phyloP scores from a whole-genome alignment of 1,140 invertebrate genomes.

The Lordiphosa mommai region DNA sequence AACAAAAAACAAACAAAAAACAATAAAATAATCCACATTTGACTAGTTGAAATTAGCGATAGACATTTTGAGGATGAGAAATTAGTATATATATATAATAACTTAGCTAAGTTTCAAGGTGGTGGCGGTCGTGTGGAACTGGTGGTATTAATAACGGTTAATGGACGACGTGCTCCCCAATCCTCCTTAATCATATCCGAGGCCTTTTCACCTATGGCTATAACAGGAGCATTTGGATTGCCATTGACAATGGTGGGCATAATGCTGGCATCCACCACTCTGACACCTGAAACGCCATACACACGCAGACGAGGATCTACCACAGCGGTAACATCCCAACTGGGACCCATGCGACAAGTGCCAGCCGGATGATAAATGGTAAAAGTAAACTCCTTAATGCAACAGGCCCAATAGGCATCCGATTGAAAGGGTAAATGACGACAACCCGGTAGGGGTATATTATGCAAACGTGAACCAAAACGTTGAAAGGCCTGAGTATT shows the following conservation, averaged over 20 bases:
- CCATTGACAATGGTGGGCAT: constrained; percentile 91
- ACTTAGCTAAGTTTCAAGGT: background rate
- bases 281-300: constrained; percentile 86
- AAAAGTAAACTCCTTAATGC: constrained; percentile 87
- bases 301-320: constrained; percentile 89
- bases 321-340: constrained; percentile 87
- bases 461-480: constrained; percentile 88
- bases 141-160: background rate
- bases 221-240: constrained; percentile 87
- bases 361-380: constrained; percentile 92
- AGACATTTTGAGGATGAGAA: constrained; percentile 6
- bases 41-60: constrained; percentile 59
- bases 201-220: constrained; percentile 88
- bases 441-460: constrained; percentile 90
- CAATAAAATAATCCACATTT: constrained; percentile 52
- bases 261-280: constrained; percentile 89
- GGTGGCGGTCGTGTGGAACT: background rate
- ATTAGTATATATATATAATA: background rate
- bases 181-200: constrained; percentile 89
- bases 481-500: constrained; percentile 89
- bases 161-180: constrained; percentile 80
- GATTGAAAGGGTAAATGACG: constrained; percentile 85
- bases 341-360: constrained; percentile 93
- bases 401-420: constrained; percentile 93
- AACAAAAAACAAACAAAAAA: constrained; percentile 10